A percentile compares a stretch with the other conserved stretches of the same genome.
Evolutionary conservation across 2,888 invertebrate genomes (phyloP).

Genomic region (Leuctra nigra): DNA sequence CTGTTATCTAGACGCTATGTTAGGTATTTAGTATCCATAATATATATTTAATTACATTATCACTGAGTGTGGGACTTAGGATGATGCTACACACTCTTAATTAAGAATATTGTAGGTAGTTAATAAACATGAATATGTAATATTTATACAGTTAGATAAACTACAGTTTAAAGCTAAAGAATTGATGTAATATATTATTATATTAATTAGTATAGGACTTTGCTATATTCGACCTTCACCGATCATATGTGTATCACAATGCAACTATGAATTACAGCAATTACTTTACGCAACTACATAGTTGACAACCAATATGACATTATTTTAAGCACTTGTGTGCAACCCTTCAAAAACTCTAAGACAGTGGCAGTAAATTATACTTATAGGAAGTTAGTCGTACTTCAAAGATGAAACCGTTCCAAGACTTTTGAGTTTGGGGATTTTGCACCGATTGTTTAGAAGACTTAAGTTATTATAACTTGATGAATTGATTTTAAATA

Average conservation of each 20-base stretch:
- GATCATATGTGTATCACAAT: slow-evolving; percentile 3
- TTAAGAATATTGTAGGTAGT: neutral
- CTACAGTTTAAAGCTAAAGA: slow-evolving; percentile 1
- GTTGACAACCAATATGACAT: too few species aligned
- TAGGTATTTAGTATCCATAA: neutral
- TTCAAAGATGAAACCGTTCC: too few species aligned
- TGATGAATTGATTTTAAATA: too few species aligned
- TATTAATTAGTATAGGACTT: neutral
- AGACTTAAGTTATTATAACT: too few species aligned
- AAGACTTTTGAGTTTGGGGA: too few species aligned
- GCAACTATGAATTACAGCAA: slow-evolving; percentile 3
- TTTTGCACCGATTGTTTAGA: too few species aligned
- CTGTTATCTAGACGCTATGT: neutral
- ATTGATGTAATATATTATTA: neutral
- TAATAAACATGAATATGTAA: slow-evolving; percentile 2
- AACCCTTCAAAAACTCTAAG: too few species aligned
- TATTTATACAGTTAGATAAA: slow-evolving; percentile 14
- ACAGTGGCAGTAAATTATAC: too few species aligned
- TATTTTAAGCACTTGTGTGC: too few species aligned
- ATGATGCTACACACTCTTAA: slow-evolving; percentile 9
- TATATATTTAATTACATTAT: slow-evolving; percentile 5
- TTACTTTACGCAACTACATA: too few species aligned
- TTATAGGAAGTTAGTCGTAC: too few species aligned
- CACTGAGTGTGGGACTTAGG: slow-evolving; percentile 10
- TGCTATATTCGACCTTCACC: neutral